Evolutionary conservation across 1,140 invertebrate species (phyloP), one percentile per base, ranked within the genome.

Genomic region (Uloborus diversus): DNA sequence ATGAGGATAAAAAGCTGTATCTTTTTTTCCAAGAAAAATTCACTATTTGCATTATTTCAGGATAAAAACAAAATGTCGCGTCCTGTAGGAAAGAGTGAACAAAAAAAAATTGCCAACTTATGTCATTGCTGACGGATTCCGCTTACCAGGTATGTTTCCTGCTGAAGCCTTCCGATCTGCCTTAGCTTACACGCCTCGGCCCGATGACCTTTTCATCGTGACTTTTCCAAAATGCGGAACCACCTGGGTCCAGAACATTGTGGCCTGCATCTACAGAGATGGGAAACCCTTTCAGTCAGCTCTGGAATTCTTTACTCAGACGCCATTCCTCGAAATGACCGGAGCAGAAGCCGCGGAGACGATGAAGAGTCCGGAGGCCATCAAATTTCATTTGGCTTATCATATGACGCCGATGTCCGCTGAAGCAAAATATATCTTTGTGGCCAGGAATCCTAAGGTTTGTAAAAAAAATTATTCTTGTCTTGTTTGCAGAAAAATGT

Each of bases 221-320:
- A 82, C 81, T 3, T 82, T 65, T 37, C 82, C 81, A 25, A 83
- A 83, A 70, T 83, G 82, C 27, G 82, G 82, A 9, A 82, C 82
- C 0, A 83, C 82, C 13, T 83, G 82, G 82, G 59, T 65, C 7
- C 75, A 64, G 37, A 70, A 82, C 23, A 82, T 83, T 25, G 76
- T 79, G 9, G 53, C 37, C n/a, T 71, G 61, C 14, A 79, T 83
- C 13, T 64, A 65, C 42, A 80, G 76, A 9, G 28, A 73, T 14
- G 82, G 82, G 3, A 27, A 49, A 4, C 53, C 80, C 5, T 75
- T 69, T n/a, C n/a, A 35, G 4, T 37, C 59, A 0, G 64, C 33
- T 13, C 33, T 76, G 33, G 81, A 83, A 13, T 71, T 82, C 23
- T 37, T 81, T 4, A 49, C 4, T 2, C 25, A 65, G 13, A 65